Evolutionary conservation across 2,113 vertebrate species (phyloP).

Genomic region (Progne subis): DNA sequence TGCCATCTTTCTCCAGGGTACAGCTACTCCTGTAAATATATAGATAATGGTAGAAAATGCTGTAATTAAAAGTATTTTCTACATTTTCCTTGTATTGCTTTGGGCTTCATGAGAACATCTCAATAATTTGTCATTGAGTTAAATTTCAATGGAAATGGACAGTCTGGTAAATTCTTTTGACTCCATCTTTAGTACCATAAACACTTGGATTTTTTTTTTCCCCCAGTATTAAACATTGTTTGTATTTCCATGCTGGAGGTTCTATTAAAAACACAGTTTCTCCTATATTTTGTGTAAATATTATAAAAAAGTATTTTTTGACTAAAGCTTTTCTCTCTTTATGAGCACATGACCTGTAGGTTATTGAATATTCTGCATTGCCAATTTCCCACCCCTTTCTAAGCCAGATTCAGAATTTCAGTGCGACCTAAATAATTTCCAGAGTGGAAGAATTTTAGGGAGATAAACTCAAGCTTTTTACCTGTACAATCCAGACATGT

Average conservation of each 20-base stretch:
- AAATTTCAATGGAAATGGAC: neutral
- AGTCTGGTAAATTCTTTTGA: neutral
- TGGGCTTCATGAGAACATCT: neutral
- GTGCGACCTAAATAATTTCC: neutral
- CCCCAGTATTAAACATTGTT: neutral
- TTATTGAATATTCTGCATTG: neutral
- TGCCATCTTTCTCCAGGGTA: neutral
- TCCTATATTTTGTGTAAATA: neutral
- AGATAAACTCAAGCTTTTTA: neutral
- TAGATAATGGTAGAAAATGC: neutral
- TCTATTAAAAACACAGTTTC: neutral
- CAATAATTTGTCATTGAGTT: neutral
- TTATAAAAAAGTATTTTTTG: neutral
- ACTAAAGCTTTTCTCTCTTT: neutral
- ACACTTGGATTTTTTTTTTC: neutral
- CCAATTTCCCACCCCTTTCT: neutral
- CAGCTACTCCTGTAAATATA: neutral
- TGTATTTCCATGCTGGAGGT: neutral
- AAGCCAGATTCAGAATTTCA: neutral
- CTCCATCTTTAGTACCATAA: neutral
- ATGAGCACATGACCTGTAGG: neutral
- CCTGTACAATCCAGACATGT: neutral
- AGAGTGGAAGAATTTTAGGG: neutral
- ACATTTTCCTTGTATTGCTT: neutral
- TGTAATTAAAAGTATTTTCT: constrained; percentile 18